phyloP scores from a whole-genome alignment of 92 coral and sea anemone species.

The Zoanthus gigantus region DNA sequence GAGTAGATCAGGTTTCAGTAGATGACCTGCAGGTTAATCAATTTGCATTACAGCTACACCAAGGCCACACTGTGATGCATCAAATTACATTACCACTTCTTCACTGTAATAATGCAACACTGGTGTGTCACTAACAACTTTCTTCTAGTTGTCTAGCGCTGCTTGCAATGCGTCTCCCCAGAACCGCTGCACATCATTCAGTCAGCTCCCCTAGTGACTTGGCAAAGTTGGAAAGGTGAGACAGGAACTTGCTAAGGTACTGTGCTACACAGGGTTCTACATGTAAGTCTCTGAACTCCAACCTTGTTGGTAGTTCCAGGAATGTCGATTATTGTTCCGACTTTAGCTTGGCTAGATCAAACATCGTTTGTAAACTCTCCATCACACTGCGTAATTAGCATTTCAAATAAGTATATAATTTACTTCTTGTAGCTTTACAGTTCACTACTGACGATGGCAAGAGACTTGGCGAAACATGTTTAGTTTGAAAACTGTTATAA shows the following conservation, averaged over 20 bases:
- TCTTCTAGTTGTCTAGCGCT: conserved; percentile 32
- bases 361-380: background rate
- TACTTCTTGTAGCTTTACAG: too few relatives aligned
- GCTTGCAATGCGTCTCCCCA: conserved; percentile 58
- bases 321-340: background rate
- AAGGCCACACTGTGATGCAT: background rate
- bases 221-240: conserved; percentile 57
- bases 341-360: background rate
- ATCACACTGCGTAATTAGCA: too few relatives aligned
- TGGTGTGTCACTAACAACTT: conserved; percentile 54
- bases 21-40: conserved; percentile 71
- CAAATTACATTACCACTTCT: conserved; percentile 66
- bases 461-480: too few relatives aligned
- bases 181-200: conserved; percentile 40
- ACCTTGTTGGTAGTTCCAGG: too few relatives aligned
- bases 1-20: conserved; percentile 58
- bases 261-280: conserved; percentile 31
- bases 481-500: too few relatives aligned
- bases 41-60: conserved; percentile 56
- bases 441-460: too few relatives aligned
- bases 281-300: background rate
- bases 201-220: conserved; percentile 65
- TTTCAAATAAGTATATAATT: too few relatives aligned
- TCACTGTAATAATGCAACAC: conserved; percentile 54
- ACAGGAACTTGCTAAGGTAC: background rate